Evolutionary conservation across 2,888 invertebrate genomes (phyloP), one percentile per base, ranked within the genome.

Genomic region (Platypus cylindrus): DNA sequence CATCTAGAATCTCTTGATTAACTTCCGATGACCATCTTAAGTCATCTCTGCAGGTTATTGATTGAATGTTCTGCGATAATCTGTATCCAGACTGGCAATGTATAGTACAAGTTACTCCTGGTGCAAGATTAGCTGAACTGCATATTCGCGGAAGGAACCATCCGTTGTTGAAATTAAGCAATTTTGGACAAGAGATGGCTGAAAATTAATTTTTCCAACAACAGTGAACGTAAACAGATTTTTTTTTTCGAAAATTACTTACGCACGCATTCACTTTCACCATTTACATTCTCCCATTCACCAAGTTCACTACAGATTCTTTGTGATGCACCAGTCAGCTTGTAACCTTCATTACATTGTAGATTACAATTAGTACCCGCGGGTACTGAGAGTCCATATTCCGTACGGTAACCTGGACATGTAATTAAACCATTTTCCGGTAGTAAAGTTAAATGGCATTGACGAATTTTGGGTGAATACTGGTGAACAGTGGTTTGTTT

Each of bases 341-440:
- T 64, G 47, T 63, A 75, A 5, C 72, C 75, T 45, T 59, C 54
- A 34, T 63, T 59, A 48, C 71, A 70, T 54, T 63, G 62, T 40
- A 66, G 48, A 43, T 61, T 56, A 48, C 70, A 70, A 48, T 59
- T 58, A 9, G 67, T 62, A 12, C 66, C 65, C 5, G 41, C 30
- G 3, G 56, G 53, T 12, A 54, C 52, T 17, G 41, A 37, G 23
- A 45, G 40, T 3, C 40, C 45, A 20, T 43, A 45, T 12, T 48
- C 48, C 8, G 37, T 34, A 14, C 43, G 43, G 15, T 45, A 36
- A 2, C 43, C 45, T 15, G 33, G 43, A 36, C 59, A 59, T 38
- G 48, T 53, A 20, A 57, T 45, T 12, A 44, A 45, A 1, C 58
- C 59, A 34, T 53, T 46, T 18, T 35, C 31, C 1, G 57, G 57